Conservation (phyloP, 2,888 invertebrate species). For the Platycheirus rosarum region DNA sequence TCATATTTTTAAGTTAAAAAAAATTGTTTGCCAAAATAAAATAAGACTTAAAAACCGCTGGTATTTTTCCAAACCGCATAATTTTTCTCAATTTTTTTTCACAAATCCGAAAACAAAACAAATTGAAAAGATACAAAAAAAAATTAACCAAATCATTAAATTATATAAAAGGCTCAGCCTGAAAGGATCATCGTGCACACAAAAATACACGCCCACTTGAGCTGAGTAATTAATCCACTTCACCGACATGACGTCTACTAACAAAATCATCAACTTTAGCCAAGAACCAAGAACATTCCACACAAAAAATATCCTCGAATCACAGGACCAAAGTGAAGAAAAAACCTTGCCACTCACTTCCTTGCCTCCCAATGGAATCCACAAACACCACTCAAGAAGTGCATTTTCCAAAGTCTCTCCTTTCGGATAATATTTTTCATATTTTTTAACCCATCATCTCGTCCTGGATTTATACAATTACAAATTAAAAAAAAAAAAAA, state of each 20-base stretch:
- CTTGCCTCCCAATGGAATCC: constrained; percentile 33
- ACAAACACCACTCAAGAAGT: constrained; percentile 68
- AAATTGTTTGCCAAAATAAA: too few relatives aligned
- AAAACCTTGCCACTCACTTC: constrained; percentile 38
- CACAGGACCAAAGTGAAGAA: constrained; percentile 34
- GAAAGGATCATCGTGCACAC: constrained; percentile 53
- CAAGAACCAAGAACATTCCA: constrained; percentile 46
- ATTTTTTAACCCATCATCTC: background rate
- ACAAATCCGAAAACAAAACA: too few relatives aligned
- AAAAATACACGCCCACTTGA: constrained; percentile 71
- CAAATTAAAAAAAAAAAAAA: constrained; percentile 27
- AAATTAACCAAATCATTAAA: constrained; percentile 60
- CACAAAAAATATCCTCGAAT: constrained; percentile 53
- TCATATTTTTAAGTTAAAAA: too few relatives aligned
- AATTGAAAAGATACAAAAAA: constrained; percentile 30
- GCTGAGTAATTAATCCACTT: constrained; percentile 74
- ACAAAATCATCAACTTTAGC: constrained; percentile 52
- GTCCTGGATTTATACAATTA: constrained; percentile 49
- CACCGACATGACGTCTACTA: constrained; percentile 55
- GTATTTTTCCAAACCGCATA: too few relatives aligned
- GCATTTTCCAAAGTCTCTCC: constrained; percentile 66
- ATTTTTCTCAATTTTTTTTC: too few relatives aligned
- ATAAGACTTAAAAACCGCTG: too few relatives aligned
- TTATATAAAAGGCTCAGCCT: constrained; percentile 50
- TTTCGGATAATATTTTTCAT: constrained; percentile 19